Evolutionary conservation across 2,797 vertebrate genomes (phyloP), one percentile per base, ranked within the genome.

Genomic region (Tympanoctomys barrerae): DNA sequence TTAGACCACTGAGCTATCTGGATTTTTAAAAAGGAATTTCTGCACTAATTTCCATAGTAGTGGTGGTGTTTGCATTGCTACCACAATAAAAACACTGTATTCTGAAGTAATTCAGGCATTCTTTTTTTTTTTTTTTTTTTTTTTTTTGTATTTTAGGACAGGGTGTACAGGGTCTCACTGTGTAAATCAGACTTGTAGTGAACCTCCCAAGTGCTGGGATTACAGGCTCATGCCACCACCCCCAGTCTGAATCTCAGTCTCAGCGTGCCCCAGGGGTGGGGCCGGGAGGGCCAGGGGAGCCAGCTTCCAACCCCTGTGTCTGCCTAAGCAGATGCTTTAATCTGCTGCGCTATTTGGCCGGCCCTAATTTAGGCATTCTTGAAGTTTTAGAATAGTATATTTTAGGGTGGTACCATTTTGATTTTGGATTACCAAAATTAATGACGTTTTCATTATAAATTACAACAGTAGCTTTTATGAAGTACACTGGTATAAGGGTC

Each of bases 51-150:
- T 61, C 62, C 31, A 82, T 31, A 49, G 42, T 49, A 16, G 26
- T 49, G 42, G 26, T 49, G 73, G 73, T 46, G 26, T 31, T 77
- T 77, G 46, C 26, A 18, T 49, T 77, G 13, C 73, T 46, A 31
- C 42, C 49, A 77, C 42, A 73, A 14, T 73, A 75, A 26, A 49
- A 68, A 59, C 6, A 90, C 10, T 14, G 68, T 87, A 68, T 70
- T 90, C 77, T 52, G 92, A 83, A 90, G 59, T 85, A 80, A 83
- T 79, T 92, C 89, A 94, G 85, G 88, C 61, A 83, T 80, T 66
- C 16, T 87, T 83, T 49, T 49, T 10, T 49, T 9, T 9, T 5
- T 49, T 49, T 49, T 4, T 7, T 7, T 49, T 10, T 49, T 49
- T 49, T 5, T 8, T 49, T 49, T 49, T 49, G 49, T 49, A 49